Base-by-base conservation (phyloP, 2,888 invertebrate genomes). In the Trachelus iudaicus region DNA sequence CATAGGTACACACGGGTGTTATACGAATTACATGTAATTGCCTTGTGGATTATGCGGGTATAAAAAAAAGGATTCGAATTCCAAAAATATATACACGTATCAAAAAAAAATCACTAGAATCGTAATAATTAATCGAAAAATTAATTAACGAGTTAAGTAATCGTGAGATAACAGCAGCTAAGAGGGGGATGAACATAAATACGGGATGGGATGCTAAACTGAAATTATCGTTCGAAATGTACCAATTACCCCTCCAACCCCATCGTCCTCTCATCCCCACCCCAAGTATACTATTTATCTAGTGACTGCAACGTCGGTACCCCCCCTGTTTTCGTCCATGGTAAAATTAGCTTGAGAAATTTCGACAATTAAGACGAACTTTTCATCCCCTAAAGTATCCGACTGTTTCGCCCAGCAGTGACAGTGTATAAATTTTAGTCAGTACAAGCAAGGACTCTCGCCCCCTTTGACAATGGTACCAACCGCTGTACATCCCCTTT, bases 291-390 rank as follows among this genome's bases (percentile, higher is more conserved):
- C 23, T 56, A 56, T 9, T 56, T 23, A 56, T 56, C 6, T 2
- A 9, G 23, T 56, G 40, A 15, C 40, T 56, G 40, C 23, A 56
- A 56, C 6, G 40, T 56, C 23, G 40, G 23, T 56, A 56, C 40
- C 40, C 23, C 15, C 40, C 6, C 1, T 1, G 9, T 6, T 56
- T 71, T 30, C 71, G 71, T 3, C 71, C 33, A 33, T 34, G 74
- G 76, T 75, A 79, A 81, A 83, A 82, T 83, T 79, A 77, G 79
- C 76, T 56, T 56, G 34, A 81, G 78, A 75, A 80, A 77, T 80
- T 77, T 77, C 69, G 69, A 78, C 79, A 77, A 84, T 81, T 82
- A 81, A 79, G 79, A 77, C 30, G 76, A 83, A 81, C 81, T 82
- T 76, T 56, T 71, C 31, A 71, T 71, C 71, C 71, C 71, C 33